phyloP scores from a whole-genome alignment of 2,888 invertebrate species.

The Dicycla oo region DNA sequence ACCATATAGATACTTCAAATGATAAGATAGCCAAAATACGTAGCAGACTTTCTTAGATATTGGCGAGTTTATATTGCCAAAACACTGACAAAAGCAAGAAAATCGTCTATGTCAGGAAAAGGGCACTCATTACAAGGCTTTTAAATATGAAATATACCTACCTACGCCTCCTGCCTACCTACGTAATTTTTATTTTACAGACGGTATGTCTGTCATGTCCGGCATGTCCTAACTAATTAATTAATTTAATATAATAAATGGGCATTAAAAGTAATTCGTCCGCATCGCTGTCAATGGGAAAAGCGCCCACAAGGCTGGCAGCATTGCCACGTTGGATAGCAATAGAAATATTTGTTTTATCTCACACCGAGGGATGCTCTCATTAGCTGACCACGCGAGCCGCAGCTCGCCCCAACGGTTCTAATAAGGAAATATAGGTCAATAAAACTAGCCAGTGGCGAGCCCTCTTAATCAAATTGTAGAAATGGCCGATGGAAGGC shows the following conservation, averaged over 20 bases:
- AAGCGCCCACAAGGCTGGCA: no score
- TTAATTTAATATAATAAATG: no score
- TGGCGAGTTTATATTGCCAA: not conserved
- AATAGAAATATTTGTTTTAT: slow-evolving; percentile 23
- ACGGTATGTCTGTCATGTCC: no score
- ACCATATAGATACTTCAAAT: not conserved
- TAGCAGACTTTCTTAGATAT: not conserved
- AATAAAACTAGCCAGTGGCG: slow-evolving; percentile 84
- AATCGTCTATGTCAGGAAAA: not conserved
- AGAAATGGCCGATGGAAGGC: slow-evolving; percentile 78
- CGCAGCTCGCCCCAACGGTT: slow-evolving; percentile 71
- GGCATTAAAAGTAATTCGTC: no score
- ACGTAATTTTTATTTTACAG: no score
- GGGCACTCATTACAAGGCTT: no score
- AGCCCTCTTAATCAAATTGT: slow-evolving; percentile 86
- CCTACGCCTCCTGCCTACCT: not conserved
- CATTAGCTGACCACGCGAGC: slow-evolving; percentile 52
- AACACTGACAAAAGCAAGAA: no score
- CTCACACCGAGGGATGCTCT: slow-evolving; percentile 55
- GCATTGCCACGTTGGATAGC: no score
- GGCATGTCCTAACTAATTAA: no score
- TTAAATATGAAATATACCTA: not conserved
- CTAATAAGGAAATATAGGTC: slow-evolving; percentile 89
- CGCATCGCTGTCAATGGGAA: no score
- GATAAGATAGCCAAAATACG: not conserved